These are phyloP conservation scores for Lydus trimaculatus DNA, from an alignment of 2,888 invertebrate species.

Conservation along the genomic window DNA sequence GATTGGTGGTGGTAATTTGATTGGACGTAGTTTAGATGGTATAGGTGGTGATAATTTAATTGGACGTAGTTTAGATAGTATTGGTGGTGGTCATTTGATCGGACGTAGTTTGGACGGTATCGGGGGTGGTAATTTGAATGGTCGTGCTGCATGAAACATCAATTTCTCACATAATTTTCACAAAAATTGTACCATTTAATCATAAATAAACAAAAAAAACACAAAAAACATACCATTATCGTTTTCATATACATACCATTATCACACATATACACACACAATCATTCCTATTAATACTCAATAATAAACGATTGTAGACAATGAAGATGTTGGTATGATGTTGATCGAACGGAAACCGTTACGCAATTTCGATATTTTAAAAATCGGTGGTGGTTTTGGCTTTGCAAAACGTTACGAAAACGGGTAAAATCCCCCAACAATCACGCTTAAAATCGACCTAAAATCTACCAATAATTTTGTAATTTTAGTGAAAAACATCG, in stretches of 20 bases:
- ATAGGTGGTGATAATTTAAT: slow-evolving; percentile 36
- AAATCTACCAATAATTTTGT: too few species aligned
- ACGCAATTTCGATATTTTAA: slow-evolving; percentile 24
- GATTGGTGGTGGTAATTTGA: slow-evolving; percentile 35
- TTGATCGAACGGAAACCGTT: slow-evolving; percentile 8
- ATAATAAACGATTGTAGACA: not conserved
- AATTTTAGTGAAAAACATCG: slow-evolving; percentile 25
- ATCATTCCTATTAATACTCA: not conserved
- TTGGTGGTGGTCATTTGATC: slow-evolving; percentile 23
- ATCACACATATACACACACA: not conserved
- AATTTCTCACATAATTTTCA: not conserved
- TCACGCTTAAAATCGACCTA: too few species aligned
- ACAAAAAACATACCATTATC: not conserved
- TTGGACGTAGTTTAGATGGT: slow-evolving; percentile 29
- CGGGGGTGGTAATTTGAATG: slow-evolving; percentile 38
- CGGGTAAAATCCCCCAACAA: not conserved
- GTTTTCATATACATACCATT: not conserved
- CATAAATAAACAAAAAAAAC: too few species aligned
- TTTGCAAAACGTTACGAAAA: slow-evolving; percentile 21
- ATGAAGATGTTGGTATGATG: slow-evolving; percentile 10
- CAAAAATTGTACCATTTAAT: too few species aligned
- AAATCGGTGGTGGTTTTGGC: slow-evolving; percentile 27
- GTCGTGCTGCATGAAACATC: slow-evolving; percentile 12
- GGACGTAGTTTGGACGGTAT: slow-evolving; percentile 30
- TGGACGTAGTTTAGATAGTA: slow-evolving; percentile 28